Percentiles rank a stretch among this genome's conserved stretches.
Evolutionary conservation across 2,113 vertebrate species (phyloP).

Genomic region (Sclerurus mexicanus): DNA sequence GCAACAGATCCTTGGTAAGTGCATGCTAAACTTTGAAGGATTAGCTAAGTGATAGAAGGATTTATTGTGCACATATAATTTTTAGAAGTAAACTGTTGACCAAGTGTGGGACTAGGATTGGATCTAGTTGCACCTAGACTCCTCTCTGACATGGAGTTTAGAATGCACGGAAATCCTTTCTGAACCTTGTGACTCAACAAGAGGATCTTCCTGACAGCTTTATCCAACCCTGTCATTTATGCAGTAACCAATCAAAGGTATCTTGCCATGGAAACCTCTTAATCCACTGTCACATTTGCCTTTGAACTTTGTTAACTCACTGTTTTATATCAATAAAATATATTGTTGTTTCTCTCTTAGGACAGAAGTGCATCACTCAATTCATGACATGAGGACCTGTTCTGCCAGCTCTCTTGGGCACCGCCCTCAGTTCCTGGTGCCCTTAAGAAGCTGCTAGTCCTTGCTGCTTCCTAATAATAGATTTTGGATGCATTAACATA

Average conservation of each 20-base stretch:
- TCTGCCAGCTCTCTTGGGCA: not conserved
- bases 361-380: not conserved
- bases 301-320: not conserved
- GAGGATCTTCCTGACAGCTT: not conserved
- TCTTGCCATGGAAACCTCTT: not conserved
- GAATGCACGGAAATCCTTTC: not conserved
- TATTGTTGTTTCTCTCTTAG: not conserved
- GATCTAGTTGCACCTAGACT: not conserved
- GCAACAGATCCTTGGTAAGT: not conserved
- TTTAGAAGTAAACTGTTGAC: not conserved
- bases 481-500: not conserved
- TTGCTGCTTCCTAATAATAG: not conserved
- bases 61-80: not conserved
- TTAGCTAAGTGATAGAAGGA: not conserved
- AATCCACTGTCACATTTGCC: not conserved
- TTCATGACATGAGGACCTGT: accelerated
- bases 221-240: too few species aligned
- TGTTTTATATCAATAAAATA: too few species aligned
- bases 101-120: not conserved
- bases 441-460: not conserved
- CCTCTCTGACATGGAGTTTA: not conserved
- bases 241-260: not conserved
- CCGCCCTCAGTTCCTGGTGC: not conserved
- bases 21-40: not conserved
- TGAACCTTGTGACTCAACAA: not conserved